Evolutionary conservation across 2,888 invertebrate genomes (phyloP).

Genomic region (Drosophila mimetica): DNA sequence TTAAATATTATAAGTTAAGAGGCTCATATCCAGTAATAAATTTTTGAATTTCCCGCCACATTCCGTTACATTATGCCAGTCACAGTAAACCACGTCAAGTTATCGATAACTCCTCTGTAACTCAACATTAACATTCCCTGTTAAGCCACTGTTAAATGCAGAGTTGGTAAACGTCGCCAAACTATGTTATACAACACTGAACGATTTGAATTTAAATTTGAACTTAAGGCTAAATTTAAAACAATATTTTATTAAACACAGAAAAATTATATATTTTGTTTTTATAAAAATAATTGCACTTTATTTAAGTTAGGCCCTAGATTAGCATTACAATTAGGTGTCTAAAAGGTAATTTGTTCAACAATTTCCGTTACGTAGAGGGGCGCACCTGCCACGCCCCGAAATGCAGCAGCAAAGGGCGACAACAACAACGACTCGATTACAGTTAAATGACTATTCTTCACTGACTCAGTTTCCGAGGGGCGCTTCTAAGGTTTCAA

Average conservation of each 20-base stretch:
- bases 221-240: background rate
- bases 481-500: constrained; percentile 7
- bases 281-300: constrained; percentile 55
- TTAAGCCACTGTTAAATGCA: background rate
- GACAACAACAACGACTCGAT: constrained; percentile 46
- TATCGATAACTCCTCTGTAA: background rate
- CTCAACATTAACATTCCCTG: background rate
- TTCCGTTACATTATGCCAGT: background rate
- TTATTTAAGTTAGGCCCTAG: constrained; percentile 56
- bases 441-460: constrained; percentile 77
- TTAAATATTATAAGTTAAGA: too few species aligned
- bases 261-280: background rate
- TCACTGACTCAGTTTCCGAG: constrained; percentile 62
- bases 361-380: constrained; percentile 27
- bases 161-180: background rate
- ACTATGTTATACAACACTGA: background rate
- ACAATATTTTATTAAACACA: background rate
- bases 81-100: background rate
- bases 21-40: background rate
- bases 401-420: constrained; percentile 16
- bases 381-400: constrained; percentile 35
- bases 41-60: background rate
- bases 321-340: constrained; percentile 16
- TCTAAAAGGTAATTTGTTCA: constrained; percentile 58
- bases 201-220: constrained; percentile 11